Base-by-base conservation (phyloP, 2,113 vertebrate genomes). In the Callocephalon fimbriatum region DNA sequence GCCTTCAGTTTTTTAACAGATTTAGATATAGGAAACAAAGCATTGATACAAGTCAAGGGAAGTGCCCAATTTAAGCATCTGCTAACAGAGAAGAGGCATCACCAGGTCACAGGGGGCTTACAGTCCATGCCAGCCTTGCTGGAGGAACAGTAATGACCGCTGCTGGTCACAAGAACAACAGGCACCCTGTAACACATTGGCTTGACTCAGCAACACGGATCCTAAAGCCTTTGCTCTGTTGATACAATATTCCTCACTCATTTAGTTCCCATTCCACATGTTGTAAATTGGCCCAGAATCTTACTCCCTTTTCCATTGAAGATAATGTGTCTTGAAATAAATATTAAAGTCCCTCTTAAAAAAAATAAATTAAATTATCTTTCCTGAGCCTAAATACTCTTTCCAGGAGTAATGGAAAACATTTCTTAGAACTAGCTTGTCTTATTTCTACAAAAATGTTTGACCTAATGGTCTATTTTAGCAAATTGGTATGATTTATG, bases 381-480 rank as follows among this genome's bases (percentile, higher is more conserved):
- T 76, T 61, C 58, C 51, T 44, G 15, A 87, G 61, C 70, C 63
- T 76, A 38, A 21, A 81, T 58, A 58, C 54, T 58, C 54, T 58
- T 58, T n/a, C 42, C 31, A 61, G 48, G 18, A 84, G 18, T 38
- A 53, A 80, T 44, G 38, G 20, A 85, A 95, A 96, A 58, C 31
- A 70, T 72, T 94, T 86, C 78, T 80, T 87, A 80, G 66, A 90
- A 90, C 31, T 25, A 77, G 18, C 54, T 80, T 82, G 67, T n/a
- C 90, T 92, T 61, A 90, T 88, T 96, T 94, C 78, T 86, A 92
- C 27, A 35, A 42, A 94, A 88, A 15, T 7, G 14, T 83, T 82
- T 65, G 81, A 92, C 56, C 53, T 80, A 91, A 89, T 32, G 26
- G 87, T 83, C 45, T 89, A 8, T 77, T 95, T 93, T 72, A 90